Conservation (phyloP, 1,140 invertebrate genomes). For the Coboldia fuscipes region DNA sequence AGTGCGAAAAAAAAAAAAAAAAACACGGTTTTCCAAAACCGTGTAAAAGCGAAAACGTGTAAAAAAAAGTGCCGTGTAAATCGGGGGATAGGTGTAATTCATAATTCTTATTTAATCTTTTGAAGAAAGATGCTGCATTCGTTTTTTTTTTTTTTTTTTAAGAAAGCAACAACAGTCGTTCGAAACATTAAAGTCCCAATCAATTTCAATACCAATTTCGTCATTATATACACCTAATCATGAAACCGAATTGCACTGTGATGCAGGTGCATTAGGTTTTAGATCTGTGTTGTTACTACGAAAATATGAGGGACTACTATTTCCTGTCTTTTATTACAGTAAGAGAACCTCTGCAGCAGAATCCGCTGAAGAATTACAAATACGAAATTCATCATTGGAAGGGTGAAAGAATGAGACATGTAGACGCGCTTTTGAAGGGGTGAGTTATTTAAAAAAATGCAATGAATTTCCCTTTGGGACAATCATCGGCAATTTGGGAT, state of each 20-base stretch:
- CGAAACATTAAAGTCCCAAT: slow-evolving; percentile 5
- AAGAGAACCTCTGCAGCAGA: slow-evolving; percentile 7
- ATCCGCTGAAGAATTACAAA: slow-evolving; percentile 12
- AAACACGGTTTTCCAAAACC: too few relatives aligned
- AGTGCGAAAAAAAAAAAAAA: too few relatives aligned
- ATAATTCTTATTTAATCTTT: slow-evolving; percentile 12
- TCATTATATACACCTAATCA: slow-evolving; percentile 8
- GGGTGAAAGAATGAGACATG: slow-evolving; percentile 10
- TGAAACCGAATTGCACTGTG: slow-evolving; percentile 10
- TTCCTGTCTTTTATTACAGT: slow-evolving; percentile 8
- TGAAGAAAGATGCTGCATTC: slow-evolving; percentile 8
- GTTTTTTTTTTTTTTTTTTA: too few relatives aligned
- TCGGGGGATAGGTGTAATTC: too few relatives aligned
- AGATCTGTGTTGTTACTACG: slow-evolving; percentile 8
- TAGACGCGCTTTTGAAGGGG: too few relatives aligned
- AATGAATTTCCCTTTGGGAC: too few relatives aligned
- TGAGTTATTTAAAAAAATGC: too few relatives aligned
- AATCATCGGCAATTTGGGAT: too few relatives aligned
- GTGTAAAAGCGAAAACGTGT: too few relatives aligned
- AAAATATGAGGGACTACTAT: slow-evolving; percentile 4
- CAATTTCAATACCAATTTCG: slow-evolving; percentile 7
- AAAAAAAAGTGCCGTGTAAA: too few relatives aligned
- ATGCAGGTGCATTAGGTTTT: slow-evolving; percentile 9
- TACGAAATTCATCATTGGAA: slow-evolving; percentile 10
- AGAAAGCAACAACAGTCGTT: not conserved